Percentiles rank a stretch among this genome's conserved stretches.
phyloP scores from a whole-genome alignment of 64 coral and sea anemone genomes.

The Cladopsammia gracilis region DNA sequence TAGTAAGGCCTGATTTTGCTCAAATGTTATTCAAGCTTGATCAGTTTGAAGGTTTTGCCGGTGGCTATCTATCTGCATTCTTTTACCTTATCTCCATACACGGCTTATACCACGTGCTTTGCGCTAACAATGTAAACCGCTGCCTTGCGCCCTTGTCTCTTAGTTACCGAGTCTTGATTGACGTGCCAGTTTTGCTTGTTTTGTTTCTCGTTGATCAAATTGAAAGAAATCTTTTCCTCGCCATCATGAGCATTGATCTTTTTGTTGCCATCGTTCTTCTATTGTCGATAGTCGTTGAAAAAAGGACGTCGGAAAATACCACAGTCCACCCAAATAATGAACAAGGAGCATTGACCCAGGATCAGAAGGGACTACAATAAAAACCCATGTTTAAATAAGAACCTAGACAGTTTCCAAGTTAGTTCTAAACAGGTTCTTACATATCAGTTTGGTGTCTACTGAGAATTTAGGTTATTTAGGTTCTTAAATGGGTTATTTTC shows the following conservation, averaged over 20 bases:
- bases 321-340: background rate
- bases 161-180: slow-evolving; percentile 51
- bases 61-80: slow-evolving; percentile 35
- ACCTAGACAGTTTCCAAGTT: too few species aligned
- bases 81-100: slow-evolving; percentile 49
- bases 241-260: background rate
- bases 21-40: slow-evolving; percentile 10
- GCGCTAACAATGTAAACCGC: slow-evolving; percentile 24
- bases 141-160: slow-evolving; percentile 4
- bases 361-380: too few species aligned
- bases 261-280: background rate
- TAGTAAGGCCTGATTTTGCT: slow-evolving; percentile 31
- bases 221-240: slow-evolving; percentile 52
- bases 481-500: too few species aligned
- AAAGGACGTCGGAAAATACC: background rate
- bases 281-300: background rate
- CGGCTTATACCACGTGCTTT: slow-evolving; percentile 52
- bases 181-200: background rate
- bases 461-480: too few species aligned
- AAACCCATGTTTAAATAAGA: too few species aligned
- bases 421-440: too few species aligned
- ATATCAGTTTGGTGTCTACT: too few species aligned
- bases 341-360: background rate
- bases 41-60: background rate
- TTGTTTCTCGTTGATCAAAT: slow-evolving; percentile 62